phyloP scores from a whole-genome alignment of 2,888 invertebrate genomes.

The Didymodactylos carnosus region DNA sequence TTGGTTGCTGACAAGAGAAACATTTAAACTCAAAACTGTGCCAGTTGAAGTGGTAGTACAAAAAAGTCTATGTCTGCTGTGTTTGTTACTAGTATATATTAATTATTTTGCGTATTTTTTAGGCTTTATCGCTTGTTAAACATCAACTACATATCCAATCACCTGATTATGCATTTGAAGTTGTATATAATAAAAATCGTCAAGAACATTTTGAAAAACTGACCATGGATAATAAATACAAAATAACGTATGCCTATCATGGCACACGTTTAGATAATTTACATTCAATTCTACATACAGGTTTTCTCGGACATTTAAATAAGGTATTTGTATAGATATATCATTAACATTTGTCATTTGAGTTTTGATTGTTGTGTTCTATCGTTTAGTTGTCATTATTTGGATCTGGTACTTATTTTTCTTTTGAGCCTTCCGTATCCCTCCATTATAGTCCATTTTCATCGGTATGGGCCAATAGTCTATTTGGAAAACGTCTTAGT shows the following conservation, averaged over 20 bases:
- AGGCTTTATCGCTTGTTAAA: background rate
- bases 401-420: conserved; percentile 55
- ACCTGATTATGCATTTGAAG: conserved; percentile 25
- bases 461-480: conserved; percentile 54
- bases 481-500: conserved; percentile 52
- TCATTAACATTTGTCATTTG: background rate
- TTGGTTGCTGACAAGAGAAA: background rate
- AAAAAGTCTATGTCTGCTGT: background rate
- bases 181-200: conserved; percentile 18
- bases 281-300: conserved; percentile 56
- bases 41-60: background rate
- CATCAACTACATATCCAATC: background rate
- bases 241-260: conserved; percentile 52
- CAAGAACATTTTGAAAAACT: conserved; percentile 21
- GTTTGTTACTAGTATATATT: background rate
- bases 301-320: conserved; percentile 52
- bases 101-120: background rate
- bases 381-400: conserved; percentile 43
- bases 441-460: conserved; percentile 50
- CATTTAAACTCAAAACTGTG: background rate
- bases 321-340: conserved; percentile 39
- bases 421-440: conserved; percentile 51
- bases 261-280: conserved; percentile 61
- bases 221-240: conserved; percentile 22
- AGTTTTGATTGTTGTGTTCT: background rate